phyloP scores from a whole-genome alignment of 2,113 vertebrate species.

The Noctilio leporinus region DNA sequence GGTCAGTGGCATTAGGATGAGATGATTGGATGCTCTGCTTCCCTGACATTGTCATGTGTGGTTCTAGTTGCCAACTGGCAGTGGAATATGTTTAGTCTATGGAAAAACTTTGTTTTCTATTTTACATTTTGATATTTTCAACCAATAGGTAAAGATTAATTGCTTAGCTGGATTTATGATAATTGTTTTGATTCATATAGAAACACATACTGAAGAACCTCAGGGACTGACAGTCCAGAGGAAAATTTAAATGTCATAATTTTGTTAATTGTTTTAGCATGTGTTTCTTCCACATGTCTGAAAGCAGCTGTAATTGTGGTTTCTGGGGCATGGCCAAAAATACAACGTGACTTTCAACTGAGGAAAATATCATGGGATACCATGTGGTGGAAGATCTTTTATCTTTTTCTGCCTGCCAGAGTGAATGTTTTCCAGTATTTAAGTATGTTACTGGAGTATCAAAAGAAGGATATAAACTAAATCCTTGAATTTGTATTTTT shows the following conservation, averaged over 20 bases:
- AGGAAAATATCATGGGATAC: constrained; percentile 56
- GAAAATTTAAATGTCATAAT: constrained; percentile 62
- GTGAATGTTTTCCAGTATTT: constrained; percentile 55
- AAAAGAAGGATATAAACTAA: constrained; percentile 34
- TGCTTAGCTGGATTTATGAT: constrained; percentile 60
- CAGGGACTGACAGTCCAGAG: constrained; percentile 51
- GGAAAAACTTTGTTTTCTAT: constrained; percentile 48
- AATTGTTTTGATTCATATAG: constrained; percentile 50
- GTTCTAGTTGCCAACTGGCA: neutral
- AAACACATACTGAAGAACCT: constrained; percentile 57
- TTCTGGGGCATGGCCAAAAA: constrained; percentile 67
- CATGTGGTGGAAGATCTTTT: constrained; percentile 42
- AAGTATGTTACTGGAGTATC: constrained; percentile 46
- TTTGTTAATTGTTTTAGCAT: constrained; percentile 79
- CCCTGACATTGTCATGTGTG: neutral
- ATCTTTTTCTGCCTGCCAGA: constrained; percentile 21
- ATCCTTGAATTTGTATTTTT: constrained; percentile 49
- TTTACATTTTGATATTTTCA: constrained; percentile 60
- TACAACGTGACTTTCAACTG: constrained; percentile 58
- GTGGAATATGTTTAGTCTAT: neutral
- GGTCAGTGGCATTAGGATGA: neutral
- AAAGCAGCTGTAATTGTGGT: constrained; percentile 75
- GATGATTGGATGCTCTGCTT: neutral
- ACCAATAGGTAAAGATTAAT: constrained; percentile 57
- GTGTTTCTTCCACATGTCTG: constrained; percentile 76